A percentile compares a stretch with the other conserved stretches of the same genome.
These are phyloP conservation scores for Limnephilus auricula DNA, from an alignment of 2,888 invertebrate species.

Conservation along the genomic window DNA sequence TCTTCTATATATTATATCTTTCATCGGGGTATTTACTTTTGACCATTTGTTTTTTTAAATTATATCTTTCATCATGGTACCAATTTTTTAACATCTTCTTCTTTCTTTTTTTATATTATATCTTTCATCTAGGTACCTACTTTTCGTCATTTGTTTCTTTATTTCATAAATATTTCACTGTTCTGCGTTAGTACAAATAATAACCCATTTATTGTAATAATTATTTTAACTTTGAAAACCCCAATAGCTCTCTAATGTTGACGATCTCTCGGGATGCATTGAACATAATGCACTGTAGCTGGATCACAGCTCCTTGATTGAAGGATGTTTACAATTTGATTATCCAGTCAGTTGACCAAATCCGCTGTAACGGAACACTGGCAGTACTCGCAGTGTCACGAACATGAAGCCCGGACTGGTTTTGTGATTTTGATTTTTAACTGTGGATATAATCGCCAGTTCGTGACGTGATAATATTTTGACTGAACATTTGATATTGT, in stretches of 20 bases:
- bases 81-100: no score
- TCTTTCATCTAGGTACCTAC: no score
- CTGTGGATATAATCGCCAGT: background rate
- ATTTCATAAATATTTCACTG: no score
- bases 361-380: background rate
- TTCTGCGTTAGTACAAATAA: no score
- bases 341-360: background rate
- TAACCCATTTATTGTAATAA: no score
- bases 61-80: no score
- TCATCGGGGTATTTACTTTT: no score
- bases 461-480: background rate
- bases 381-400: background rate
- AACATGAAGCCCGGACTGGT: background rate
- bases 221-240: background rate
- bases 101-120: no score
- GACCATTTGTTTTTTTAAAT: background rate
- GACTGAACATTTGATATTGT: background rate
- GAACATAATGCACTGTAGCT: background rate
- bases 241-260: background rate
- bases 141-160: background rate
- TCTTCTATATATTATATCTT: no score
- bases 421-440: background rate
- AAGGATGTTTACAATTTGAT: constrained; percentile 41
- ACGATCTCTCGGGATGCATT: background rate
- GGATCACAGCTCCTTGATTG: constrained; percentile 23